Evolutionary conservation across 2,113 vertebrate species (phyloP).

Genomic region (Gasterosteus aculeatus): DNA sequence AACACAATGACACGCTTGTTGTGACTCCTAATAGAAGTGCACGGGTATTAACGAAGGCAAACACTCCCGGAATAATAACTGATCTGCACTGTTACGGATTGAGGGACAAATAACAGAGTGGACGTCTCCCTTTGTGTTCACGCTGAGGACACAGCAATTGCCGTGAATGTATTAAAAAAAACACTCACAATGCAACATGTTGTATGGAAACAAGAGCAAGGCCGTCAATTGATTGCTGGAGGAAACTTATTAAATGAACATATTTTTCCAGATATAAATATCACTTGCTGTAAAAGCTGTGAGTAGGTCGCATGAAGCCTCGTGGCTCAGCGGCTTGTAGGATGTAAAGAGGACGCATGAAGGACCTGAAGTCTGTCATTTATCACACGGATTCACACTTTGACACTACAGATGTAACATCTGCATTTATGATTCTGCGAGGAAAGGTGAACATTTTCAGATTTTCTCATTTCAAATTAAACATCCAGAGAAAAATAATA

Average conservation of each 20-base stretch:
- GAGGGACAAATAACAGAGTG: slow-evolving; percentile 37
- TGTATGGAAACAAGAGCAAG: slow-evolving; percentile 7
- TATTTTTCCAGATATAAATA: background rate
- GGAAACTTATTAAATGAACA: background rate
- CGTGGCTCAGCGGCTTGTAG: slow-evolving; percentile 80
- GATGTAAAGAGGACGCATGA: slow-evolving; percentile 59
- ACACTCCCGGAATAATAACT: slow-evolving; percentile 76
- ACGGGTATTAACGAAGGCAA: slow-evolving; percentile 75
- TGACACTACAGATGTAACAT: background rate
- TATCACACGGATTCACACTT: background rate
- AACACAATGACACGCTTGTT: slow-evolving; percentile 79
- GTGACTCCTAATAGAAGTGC: slow-evolving; percentile 75
- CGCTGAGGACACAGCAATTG: slow-evolving; percentile 19
- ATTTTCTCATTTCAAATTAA: background rate
- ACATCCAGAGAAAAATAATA: background rate
- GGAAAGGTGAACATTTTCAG: background rate
- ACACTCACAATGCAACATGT: slow-evolving; percentile 3
- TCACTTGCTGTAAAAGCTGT: slow-evolving; percentile 69
- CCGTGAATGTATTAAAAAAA: slow-evolving; percentile 41
- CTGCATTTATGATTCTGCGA: background rate
- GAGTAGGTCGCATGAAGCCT: slow-evolving; percentile 79
- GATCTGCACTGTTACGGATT: slow-evolving; percentile 24
- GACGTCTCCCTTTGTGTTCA: slow-evolving; percentile 34
- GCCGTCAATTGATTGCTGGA: slow-evolving; percentile 5
- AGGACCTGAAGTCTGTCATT: slow-evolving; percentile 22